These are phyloP conservation scores for Triops longicaudatus DNA, from an alignment of 1,140 invertebrate species.

Conservation along the genomic window DNA sequence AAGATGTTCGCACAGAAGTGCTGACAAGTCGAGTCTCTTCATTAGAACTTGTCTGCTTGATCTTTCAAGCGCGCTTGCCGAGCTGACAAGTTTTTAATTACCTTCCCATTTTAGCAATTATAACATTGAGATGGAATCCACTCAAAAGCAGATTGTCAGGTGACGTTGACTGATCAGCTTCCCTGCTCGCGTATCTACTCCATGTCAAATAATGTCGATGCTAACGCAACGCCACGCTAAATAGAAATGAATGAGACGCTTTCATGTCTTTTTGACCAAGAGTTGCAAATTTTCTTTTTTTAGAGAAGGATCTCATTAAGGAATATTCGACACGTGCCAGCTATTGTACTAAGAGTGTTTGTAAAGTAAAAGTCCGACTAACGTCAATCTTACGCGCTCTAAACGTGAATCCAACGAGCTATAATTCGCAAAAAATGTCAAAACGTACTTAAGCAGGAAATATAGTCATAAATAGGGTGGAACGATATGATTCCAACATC, in stretches of 20 bases:
- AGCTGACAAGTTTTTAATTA: conserved; percentile 10
- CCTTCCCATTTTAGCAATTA: not conserved
- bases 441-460: too few relatives aligned
- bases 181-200: not conserved
- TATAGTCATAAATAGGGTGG: too few relatives aligned
- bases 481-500: too few relatives aligned
- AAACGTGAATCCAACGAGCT: too few relatives aligned
- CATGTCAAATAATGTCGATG: not conserved
- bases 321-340: too few relatives aligned
- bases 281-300: not conserved
- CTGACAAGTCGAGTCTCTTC: not conserved
- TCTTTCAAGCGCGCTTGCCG: conserved; percentile 5
- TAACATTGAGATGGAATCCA: not conserved
- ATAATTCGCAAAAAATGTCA: too few relatives aligned
- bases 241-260: not conserved
- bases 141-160: not conserved
- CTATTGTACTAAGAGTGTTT: too few relatives aligned
- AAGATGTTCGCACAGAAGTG: not conserved
- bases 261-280: not conserved
- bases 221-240: not conserved
- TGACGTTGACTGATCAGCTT: conserved; percentile 14
- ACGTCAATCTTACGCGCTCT: too few relatives aligned
- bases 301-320: too few relatives aligned
- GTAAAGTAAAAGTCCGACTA: too few relatives aligned
- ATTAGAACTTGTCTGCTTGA: conserved; percentile 1